Percentiles rank a stretch among this genome's conserved stretches.
Evolutionary conservation across 2,797 vertebrate species (phyloP).

Genomic region (Leptoclinus maculatus): DNA sequence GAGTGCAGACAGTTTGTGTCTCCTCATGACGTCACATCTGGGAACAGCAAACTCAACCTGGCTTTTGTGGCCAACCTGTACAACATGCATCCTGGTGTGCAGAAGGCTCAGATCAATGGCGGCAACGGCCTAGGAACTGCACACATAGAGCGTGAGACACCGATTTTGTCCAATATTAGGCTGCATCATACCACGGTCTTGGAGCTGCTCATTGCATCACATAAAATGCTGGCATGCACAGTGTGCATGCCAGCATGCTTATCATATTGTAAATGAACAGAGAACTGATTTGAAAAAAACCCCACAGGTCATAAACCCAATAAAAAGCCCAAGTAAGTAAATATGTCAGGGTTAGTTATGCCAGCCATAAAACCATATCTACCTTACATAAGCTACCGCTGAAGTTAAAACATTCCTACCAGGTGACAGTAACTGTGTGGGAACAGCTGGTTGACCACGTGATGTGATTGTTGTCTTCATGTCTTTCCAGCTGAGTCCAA

Average conservation of each 20-base stretch:
- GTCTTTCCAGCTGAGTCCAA: slow-evolving; percentile 89
- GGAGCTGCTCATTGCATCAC: not conserved
- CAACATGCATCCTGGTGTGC: slow-evolving; percentile 90
- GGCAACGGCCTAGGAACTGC: slow-evolving; percentile 79
- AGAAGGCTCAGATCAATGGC: slow-evolving; percentile 77
- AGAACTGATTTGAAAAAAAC: not conserved
- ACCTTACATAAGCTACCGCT: not conserved
- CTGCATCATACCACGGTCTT: not conserved
- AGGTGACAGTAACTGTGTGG: not conserved
- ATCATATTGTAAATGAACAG: not conserved
- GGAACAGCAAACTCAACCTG: slow-evolving; percentile 96
- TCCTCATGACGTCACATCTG: slow-evolving; percentile 91
- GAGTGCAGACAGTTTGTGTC: slow-evolving; percentile 97
- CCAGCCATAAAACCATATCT: slow-evolving; percentile 19
- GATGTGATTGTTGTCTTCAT: slow-evolving; percentile 13
- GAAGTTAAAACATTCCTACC: not conserved
- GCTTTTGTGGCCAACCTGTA: slow-evolving; percentile 98
- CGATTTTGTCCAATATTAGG: not conserved
- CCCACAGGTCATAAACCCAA: not conserved
- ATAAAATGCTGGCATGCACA: slow-evolving; percentile 2
- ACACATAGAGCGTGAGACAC: slow-evolving; percentile 89
- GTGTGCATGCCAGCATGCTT: not conserved
- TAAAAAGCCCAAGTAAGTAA: not conserved
- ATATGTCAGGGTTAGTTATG: slow-evolving; percentile 9
- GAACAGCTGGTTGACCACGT: not conserved